Base-by-base conservation (phyloP, 1,140 invertebrate species). In the Tenebrio molitor region DNA sequence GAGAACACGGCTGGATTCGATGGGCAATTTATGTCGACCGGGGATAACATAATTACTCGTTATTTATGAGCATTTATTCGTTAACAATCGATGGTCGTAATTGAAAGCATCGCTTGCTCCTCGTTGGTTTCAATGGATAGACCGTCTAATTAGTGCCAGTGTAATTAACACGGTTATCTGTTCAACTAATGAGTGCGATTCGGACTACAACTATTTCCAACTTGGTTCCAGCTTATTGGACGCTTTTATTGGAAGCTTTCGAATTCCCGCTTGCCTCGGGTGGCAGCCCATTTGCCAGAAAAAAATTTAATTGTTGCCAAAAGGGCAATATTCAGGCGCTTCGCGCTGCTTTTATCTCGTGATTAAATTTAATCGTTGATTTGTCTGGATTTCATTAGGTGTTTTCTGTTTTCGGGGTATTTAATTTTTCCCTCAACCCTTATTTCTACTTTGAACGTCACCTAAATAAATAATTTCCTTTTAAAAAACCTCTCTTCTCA, bases 41-140 rank as follows among this genome's bases (percentile, higher is more conserved):
- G 36, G 23, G 19, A 58, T 58, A 29, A 29, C 50, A 15, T 29
- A 58, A 58, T 58, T 58, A 58, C 21, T 33, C 19, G 50, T 58
- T 58, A 58, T 58, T 58, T 58, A 58, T 58, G 50, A 58, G 50
- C 50, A 58, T 58, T 58, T 58, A 58, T 58, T 58, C 23, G 50
- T 58, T 58, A 58, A 29, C 50, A 58, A 58, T 58, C 50, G 50
- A 58, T 58, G 50, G 50, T 29, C 21, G 50, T 58, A 58, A 58
- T 58, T 58, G 50, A 58, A 58, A 58, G 50, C 50, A 58, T 58
- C 50, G 50, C 50, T 58, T 29, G 23, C 50, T 58, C 23, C 50
- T 58, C 50, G 19, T 14, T 29, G 50, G 50, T 29, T 58, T 58
- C 50, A 58, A 29, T 58, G 50, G 50, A 58, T 58, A 58, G 21